A percentile compares a stretch with the other conserved stretches of the same genome.
Conservation (phyloP, 2,113 vertebrate genomes). For the Pleuronectes platessa region DNA sequence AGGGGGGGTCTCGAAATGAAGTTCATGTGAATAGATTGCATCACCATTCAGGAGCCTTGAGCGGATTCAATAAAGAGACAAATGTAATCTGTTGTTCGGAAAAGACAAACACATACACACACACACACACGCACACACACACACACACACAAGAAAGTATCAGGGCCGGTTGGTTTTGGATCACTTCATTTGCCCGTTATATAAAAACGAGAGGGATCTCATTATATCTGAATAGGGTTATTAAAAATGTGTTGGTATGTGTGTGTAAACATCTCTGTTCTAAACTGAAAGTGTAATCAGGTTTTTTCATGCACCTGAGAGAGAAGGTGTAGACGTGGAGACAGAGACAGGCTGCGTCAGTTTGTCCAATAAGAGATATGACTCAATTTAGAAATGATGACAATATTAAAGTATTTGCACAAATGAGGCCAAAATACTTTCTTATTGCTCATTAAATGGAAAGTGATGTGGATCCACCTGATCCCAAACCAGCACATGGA, state of each 20-base stretch:
- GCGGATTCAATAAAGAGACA: background rate
- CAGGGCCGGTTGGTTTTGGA: background rate
- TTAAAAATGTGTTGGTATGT: background rate
- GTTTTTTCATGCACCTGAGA: too few species aligned
- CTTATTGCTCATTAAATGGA: too few species aligned
- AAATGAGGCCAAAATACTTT: too few species aligned
- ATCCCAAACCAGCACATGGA: too few species aligned
- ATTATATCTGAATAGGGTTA: background rate
- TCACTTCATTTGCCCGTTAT: background rate
- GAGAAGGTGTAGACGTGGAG: too few species aligned
- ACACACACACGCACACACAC: background rate
- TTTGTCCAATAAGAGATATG: too few species aligned
- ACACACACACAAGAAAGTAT: background rate
- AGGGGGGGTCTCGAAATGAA: slow-evolving; percentile 15
- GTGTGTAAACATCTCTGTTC: background rate
- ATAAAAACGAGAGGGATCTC: background rate
- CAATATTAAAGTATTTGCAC: too few species aligned
- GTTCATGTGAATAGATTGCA: slow-evolving; percentile 3
- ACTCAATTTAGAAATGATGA: too few species aligned
- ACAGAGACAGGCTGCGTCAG: too few species aligned
- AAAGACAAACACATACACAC: too few species aligned
- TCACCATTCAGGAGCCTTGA: slow-evolving; percentile 2
- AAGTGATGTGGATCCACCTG: too few species aligned
- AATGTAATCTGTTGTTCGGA: slow-evolving; percentile 1
- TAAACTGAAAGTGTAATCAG: too few species aligned